Percentiles rank a stretch among this genome's conserved stretches.
Conservation (phyloP, 2,888 invertebrate species). For the Sicus ferrugineus region DNA sequence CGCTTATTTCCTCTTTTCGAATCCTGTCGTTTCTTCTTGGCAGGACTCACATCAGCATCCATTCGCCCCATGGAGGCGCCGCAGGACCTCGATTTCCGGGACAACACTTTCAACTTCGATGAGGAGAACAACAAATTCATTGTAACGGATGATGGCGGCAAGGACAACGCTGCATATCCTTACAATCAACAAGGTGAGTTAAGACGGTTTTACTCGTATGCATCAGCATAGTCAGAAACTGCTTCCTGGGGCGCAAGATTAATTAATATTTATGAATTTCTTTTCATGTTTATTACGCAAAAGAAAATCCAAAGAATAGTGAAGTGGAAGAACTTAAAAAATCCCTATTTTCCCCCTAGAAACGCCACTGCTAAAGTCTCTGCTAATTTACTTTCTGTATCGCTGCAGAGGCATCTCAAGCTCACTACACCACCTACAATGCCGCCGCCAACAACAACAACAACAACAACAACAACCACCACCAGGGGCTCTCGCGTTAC, state of each 20-base stretch:
- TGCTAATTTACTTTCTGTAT: background rate
- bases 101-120: constrained; percentile 70
- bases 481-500: constrained; percentile 62
- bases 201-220: background rate
- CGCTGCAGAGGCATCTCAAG: constrained; percentile 64
- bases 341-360: too few relatives aligned
- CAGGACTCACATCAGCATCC: constrained; percentile 61
- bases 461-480: too few relatives aligned
- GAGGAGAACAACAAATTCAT: constrained; percentile 52
- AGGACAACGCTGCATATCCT: constrained; percentile 50
- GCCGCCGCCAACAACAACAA: constrained; percentile 51
- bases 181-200: constrained; percentile 57
- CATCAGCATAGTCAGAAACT: too few relatives aligned
- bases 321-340: too few relatives aligned
- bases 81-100: constrained; percentile 80
- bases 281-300: too few relatives aligned
- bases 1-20: background rate
- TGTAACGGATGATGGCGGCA: constrained; percentile 44
- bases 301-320: too few relatives aligned
- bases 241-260: too few relatives aligned
- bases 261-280: too few relatives aligned
- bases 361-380: background rate
- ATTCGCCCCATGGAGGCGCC: constrained; percentile 65
- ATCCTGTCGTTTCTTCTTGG: background rate
- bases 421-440: constrained; percentile 62